Conservation (phyloP, 2,113 vertebrate species). For the Albula goreensis region DNA sequence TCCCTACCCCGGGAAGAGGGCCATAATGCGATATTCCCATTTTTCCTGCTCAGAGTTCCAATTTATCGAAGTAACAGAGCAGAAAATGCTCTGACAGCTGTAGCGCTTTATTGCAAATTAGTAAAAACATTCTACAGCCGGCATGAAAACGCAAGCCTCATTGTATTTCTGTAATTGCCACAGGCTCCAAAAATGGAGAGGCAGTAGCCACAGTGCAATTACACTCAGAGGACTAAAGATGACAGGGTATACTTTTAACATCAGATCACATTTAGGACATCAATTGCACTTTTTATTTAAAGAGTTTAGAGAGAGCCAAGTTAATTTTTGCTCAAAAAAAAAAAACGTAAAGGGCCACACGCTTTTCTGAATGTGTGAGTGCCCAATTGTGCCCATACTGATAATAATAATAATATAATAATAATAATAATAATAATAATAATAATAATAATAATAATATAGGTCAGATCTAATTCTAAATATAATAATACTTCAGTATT, state of each 20-base stretch:
- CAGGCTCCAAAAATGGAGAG: conserved; percentile 84
- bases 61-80: conserved; percentile 99
- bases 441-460: neutral
- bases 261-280: conserved; percentile 75
- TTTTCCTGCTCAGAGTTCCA: conserved; percentile 88
- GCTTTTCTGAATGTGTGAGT: neutral
- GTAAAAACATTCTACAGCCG: conserved; percentile 94
- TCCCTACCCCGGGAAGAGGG: conserved; percentile 77
- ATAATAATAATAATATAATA: too few relatives aligned
- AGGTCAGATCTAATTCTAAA: too few relatives aligned
- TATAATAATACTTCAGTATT: too few relatives aligned
- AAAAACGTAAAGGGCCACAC: neutral
- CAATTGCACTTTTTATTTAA: conserved; percentile 24
- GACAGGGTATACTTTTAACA: conserved; percentile 83
- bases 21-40: conserved; percentile 88
- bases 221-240: conserved; percentile 83
- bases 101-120: conserved; percentile 99
- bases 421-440: neutral
- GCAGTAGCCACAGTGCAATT: conserved; percentile 87
- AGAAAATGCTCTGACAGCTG: conserved; percentile 99
- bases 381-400: neutral
- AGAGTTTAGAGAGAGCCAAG: conserved; percentile 4
- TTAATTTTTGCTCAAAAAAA: neutral
- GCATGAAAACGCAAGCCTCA: conserved; percentile 87
- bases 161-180: conserved; percentile 97